phyloP scores from a whole-genome alignment of 1,140 invertebrate species.

The Heliconius himera region DNA sequence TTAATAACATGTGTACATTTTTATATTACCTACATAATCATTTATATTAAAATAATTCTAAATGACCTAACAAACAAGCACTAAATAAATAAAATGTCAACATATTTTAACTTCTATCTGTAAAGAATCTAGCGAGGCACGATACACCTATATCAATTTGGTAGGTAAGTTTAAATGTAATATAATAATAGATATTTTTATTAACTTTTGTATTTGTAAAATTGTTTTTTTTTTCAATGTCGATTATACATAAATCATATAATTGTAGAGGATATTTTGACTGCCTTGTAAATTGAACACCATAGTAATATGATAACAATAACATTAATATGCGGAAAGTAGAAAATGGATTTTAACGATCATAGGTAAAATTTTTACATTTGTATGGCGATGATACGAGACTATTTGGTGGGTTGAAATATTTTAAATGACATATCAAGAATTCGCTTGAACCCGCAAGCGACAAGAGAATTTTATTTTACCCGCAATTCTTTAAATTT shows the following conservation, averaged over 20 bases:
- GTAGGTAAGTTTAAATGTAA: not conserved
- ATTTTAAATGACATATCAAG: not conserved
- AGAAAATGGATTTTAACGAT: not conserved
- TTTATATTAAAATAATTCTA: slow-evolving; percentile 13
- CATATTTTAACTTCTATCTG: slow-evolving; percentile 1
- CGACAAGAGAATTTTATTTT: not conserved
- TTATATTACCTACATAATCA: slow-evolving; percentile 11
- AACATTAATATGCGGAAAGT: slow-evolving; percentile 30
- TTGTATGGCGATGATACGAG: not conserved
- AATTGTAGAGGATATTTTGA: slow-evolving; percentile 16
- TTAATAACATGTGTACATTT: slow-evolving; percentile 18
- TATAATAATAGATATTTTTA: not conserved
- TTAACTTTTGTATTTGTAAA: not conserved
- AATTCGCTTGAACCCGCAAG: not conserved
- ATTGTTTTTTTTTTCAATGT: not conserved
- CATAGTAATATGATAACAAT: slow-evolving; percentile 36
- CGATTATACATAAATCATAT: not conserved
- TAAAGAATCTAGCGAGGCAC: slow-evolving; percentile 26
- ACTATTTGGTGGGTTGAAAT: not conserved
- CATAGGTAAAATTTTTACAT: not conserved
- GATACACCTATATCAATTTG: slow-evolving; percentile 18
- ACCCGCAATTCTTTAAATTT: not conserved
- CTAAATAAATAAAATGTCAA: slow-evolving; percentile 9
- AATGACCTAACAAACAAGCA: slow-evolving; percentile 12
- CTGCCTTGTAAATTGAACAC: slow-evolving; percentile 40